phyloP scores from a whole-genome alignment of 2,888 invertebrate species.

The Stenodera caucasica region DNA sequence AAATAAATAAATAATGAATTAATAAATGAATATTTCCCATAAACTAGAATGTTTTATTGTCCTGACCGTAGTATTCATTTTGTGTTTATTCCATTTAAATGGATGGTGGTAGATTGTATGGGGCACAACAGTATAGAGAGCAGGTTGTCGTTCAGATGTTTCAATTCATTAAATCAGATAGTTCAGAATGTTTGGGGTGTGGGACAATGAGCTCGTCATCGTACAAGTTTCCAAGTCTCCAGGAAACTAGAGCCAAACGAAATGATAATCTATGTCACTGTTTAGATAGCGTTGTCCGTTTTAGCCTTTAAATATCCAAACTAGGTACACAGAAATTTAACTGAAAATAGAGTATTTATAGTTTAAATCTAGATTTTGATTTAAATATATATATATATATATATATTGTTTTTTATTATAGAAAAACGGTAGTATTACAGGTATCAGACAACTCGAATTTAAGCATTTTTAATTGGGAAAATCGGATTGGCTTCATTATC shows the following conservation, averaged over 20 bases:
- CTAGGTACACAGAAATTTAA: neutral
- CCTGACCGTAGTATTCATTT: neutral
- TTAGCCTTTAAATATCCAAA: constrained; percentile 27
- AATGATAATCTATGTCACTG: constrained; percentile 55
- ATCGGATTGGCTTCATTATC: constrained; percentile 59
- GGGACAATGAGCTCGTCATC: constrained; percentile 51
- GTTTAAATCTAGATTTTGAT: neutral
- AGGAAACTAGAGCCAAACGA: constrained; percentile 50
- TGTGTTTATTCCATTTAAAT: constrained; percentile 14
- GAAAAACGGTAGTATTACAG: constrained; percentile 14
- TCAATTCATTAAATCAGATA: constrained; percentile 50
- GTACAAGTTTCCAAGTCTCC: constrained; percentile 54
- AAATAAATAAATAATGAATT: constrained; percentile 33
- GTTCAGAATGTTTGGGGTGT: constrained; percentile 50
- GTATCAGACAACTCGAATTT: constrained; percentile 44
- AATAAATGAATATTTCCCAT: constrained; percentile 30
- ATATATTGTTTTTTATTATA: neutral
- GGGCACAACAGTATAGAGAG: constrained; percentile 42
- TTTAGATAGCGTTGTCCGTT: constrained; percentile 43
- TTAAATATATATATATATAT: neutral
- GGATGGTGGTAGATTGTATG: constrained; percentile 14
- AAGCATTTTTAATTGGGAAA: constrained; percentile 58
- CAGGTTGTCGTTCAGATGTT: constrained; percentile 48
- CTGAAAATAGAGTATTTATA: constrained; percentile 12
- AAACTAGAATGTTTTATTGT: constrained; percentile 7